Conservation (phyloP, 2,113 vertebrate species). For the Emberiza fucata region DNA sequence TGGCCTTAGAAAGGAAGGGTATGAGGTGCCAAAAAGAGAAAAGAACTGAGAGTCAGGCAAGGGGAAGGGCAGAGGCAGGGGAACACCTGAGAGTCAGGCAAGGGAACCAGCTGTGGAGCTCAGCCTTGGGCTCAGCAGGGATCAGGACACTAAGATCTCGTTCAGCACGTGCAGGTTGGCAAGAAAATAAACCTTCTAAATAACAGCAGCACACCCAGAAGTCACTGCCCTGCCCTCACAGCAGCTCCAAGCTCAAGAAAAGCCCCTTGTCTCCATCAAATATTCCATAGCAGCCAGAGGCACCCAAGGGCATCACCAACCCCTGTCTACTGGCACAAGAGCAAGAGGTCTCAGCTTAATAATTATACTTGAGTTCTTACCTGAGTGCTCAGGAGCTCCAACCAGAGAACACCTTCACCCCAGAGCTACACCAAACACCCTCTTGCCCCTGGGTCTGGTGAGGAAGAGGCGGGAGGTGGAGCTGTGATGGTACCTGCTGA, state of each 20-base stretch:
- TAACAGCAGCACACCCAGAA: not conserved
- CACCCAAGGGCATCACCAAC: not conserved
- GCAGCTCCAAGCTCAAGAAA: not conserved
- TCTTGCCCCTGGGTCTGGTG: rapidly evolving
- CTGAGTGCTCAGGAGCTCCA: not conserved
- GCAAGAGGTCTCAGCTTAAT: rapidly evolving
- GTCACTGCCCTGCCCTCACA: not conserved
- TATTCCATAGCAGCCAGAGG: not conserved
- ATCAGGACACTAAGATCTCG: rapidly evolving
- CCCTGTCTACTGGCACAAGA: not conserved
- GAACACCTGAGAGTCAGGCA: not conserved
- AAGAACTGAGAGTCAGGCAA: not conserved
- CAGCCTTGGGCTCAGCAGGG: not conserved
- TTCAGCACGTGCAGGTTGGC: rapidly evolving
- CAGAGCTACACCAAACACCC: not conserved
- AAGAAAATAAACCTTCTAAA: not conserved
- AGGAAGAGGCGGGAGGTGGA: not conserved
- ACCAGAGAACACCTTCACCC: not conserved
- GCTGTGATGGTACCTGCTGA: not conserved
- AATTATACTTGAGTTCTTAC: not conserved
- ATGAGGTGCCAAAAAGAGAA: not conserved
- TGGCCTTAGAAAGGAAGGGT: too few species aligned
- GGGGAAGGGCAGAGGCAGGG: not conserved
- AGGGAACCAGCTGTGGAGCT: not conserved
- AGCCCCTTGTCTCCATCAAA: not conserved